Evolutionary conservation across 2,888 invertebrate species (phyloP).

Genomic region (Camptogramma bilineatum): DNA sequence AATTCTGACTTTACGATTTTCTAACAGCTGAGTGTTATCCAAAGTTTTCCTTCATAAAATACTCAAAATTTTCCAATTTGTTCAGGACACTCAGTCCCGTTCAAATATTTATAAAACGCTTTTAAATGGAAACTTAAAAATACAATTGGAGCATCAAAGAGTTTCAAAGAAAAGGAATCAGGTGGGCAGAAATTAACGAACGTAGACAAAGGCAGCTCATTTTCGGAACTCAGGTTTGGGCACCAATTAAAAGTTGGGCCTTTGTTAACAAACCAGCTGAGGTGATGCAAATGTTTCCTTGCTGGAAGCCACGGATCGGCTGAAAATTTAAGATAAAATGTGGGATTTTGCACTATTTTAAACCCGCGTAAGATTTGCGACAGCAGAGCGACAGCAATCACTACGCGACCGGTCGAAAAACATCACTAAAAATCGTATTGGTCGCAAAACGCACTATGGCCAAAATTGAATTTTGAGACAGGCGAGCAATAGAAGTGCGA

Average conservation of each 20-base stretch:
- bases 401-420: too few species aligned
- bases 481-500: too few species aligned
- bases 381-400: too few species aligned
- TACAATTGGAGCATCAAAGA: slow-evolving; percentile 42
- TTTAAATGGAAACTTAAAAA: slow-evolving; percentile 14
- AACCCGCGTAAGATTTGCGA: background rate
- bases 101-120: slow-evolving; percentile 28
- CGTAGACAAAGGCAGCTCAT: slow-evolving; percentile 52
- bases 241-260: slow-evolving; percentile 60
- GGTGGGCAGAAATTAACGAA: slow-evolving; percentile 58
- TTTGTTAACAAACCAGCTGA: slow-evolving; percentile 53
- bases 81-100: background rate
- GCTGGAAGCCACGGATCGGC: slow-evolving; percentile 4
- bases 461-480: too few species aligned
- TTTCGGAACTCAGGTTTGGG: slow-evolving; percentile 57
- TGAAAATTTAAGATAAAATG: background rate
- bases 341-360: background rate
- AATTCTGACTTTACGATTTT: background rate
- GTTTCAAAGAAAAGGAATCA: slow-evolving; percentile 49
- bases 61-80: background rate
- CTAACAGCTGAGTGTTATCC: background rate
- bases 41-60: background rate
- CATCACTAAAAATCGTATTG: too few species aligned
- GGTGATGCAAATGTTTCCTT: slow-evolving; percentile 47
- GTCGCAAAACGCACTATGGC: too few species aligned